Evolutionary conservation across 2,888 invertebrate genomes (phyloP), one percentile per base, ranked within the genome.

Genomic region (Lasioglossum vierecki): DNA sequence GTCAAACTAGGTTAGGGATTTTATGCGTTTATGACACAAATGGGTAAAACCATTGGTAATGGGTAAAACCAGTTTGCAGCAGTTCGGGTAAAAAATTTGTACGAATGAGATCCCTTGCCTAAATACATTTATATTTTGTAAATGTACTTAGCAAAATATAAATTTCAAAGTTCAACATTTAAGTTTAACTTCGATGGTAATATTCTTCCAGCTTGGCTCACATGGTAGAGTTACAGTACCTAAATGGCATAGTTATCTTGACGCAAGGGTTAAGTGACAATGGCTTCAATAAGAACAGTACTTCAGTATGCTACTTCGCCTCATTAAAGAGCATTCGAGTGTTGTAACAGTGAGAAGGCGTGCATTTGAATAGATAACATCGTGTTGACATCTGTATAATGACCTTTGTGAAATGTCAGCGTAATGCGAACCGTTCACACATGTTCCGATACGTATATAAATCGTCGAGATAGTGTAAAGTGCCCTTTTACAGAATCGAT

Each of bases 311-410:
- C n/a, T 15, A 53, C 63, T 76, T 46, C 72, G n/a, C 26, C 68
- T 83, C 75, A 68, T 83, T 84, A 84, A 84, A 84, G 66, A 76
- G 66, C 79, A 72, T 79, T 79, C 75, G 72, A 76, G 39, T 44
- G 72, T 79, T 44, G 75, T 78, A 75, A 77, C 80, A 44, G 57
- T 73, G 63, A 49, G 18, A 75, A 82, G 66, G 78, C 75, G 75
- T 79, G 41, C 53, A 84, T 84, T 84, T 83, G 79, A 84, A 84
- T 84, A 84, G 84, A 84, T 83, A 84, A 84, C 72, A 84, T 84
- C 84, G 79, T 68, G 83, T 84, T 84, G 84, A 84, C 84, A 83
- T 84, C 84, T 73, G 84, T 84, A 84, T 84, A 83, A 83, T 79
- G 83, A 83, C 83, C 83, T 84, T 83, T 84, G 79, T 49, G 46